These are phyloP conservation scores for Episyrphus balteatus DNA, from an alignment of 1,140 invertebrate genomes.

Conservation along the genomic window DNA sequence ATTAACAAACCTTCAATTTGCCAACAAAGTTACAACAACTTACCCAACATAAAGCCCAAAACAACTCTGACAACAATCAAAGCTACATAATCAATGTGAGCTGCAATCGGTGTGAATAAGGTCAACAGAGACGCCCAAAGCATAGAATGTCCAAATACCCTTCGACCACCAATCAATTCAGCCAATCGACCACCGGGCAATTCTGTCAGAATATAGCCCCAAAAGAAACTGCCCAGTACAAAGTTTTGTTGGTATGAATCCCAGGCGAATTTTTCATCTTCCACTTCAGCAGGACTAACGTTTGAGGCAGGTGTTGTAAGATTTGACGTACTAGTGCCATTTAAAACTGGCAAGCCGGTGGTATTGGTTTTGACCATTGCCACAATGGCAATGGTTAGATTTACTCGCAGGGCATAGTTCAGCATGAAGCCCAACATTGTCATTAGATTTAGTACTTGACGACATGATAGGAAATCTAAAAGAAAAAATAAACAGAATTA, in stretches of 20 bases:
- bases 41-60: slow-evolving; percentile 58
- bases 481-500: slow-evolving; percentile 19
- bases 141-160: slow-evolving; percentile 76
- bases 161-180: slow-evolving; percentile 63
- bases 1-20: no score
- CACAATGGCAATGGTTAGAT: slow-evolving; percentile 80
- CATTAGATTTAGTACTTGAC: slow-evolving; percentile 70
- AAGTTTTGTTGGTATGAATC: slow-evolving; percentile 62
- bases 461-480: slow-evolving; percentile 60
- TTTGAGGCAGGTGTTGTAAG: slow-evolving; percentile 5
- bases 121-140: slow-evolving; percentile 70
- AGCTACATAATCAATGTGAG: slow-evolving; percentile 48
- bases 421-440: slow-evolving; percentile 77
- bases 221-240: slow-evolving; percentile 77
- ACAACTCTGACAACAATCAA: slow-evolving; percentile 52
- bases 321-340: not conserved
- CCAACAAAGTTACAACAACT: no score
- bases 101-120: slow-evolving; percentile 65
- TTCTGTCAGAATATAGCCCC: slow-evolving; percentile 77
- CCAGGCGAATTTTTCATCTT: slow-evolving; percentile 49
- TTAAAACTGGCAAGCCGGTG: slow-evolving; percentile 30
- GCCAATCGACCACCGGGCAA: slow-evolving; percentile 75
- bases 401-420: slow-evolving; percentile 79
- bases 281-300: slow-evolving; percentile 13
- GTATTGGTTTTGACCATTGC: slow-evolving; percentile 54